phyloP scores from a whole-genome alignment of 2,113 vertebrate genomes.

The Oophaga pumilio region DNA sequence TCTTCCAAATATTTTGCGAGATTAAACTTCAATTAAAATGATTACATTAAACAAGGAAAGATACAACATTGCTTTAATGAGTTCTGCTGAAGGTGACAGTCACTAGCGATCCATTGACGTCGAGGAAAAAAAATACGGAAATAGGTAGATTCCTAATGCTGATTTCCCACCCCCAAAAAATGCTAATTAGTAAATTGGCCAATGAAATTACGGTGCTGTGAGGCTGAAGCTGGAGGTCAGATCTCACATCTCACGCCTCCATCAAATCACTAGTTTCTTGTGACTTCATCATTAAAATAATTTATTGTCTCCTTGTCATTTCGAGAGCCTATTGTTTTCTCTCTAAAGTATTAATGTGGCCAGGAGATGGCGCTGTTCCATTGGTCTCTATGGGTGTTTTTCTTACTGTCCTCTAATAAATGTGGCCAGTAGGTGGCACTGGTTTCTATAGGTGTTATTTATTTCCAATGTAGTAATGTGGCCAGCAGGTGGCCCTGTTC shows the following conservation, averaged over 20 bases:
- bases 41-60: constrained; percentile 74
- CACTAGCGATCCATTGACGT: constrained; percentile 77
- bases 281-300: not conserved
- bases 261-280: not conserved
- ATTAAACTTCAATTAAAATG: constrained; percentile 87
- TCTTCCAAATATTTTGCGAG: constrained; percentile 76
- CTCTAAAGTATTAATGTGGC: not conserved
- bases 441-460: too few species aligned
- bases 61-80: constrained; percentile 80
- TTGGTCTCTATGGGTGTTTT: not conserved
- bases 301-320: not conserved
- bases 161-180: not conserved
- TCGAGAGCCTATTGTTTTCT: not conserved
- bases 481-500: not conserved
- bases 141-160: not conserved
- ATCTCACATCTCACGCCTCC: not conserved
- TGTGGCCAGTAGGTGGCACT: too few species aligned
- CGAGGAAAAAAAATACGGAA: constrained; percentile 48
- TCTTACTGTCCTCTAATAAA: not conserved
- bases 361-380: not conserved
- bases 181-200: constrained; percentile 3
- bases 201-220: not conserved
- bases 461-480: not conserved
- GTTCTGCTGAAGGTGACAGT: constrained; percentile 82
- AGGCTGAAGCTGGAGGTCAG: not conserved